A percentile compares a stretch with the other conserved stretches of the same genome.
Conservation (phyloP, 2,888 invertebrate species). For the Phengaris alcon region DNA sequence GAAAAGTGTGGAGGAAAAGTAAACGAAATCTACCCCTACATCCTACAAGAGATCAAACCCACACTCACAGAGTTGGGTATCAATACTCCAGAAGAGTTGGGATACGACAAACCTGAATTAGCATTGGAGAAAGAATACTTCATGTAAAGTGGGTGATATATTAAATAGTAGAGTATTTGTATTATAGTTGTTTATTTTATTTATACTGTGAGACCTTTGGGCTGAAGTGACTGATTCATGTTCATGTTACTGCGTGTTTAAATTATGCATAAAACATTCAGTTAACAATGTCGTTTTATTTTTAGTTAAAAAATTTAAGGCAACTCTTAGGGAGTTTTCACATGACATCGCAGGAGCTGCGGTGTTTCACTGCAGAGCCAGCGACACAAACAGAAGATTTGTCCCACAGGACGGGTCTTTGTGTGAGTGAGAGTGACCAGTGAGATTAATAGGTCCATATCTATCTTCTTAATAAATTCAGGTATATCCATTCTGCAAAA, state of each 20-base stretch:
- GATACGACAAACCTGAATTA: constrained; percentile 97
- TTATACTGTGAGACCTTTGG: constrained; percentile 55
- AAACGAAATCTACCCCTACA: constrained; percentile 90
- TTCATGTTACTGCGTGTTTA: constrained; percentile 31
- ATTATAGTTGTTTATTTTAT: constrained; percentile 69
- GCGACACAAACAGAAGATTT: too few relatives aligned
- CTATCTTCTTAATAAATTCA: too few relatives aligned
- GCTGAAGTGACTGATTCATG: constrained; percentile 37
- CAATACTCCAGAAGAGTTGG: constrained; percentile 95
- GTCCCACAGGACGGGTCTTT: too few relatives aligned
- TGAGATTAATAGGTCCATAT: too few relatives aligned
- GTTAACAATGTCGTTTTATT: constrained; percentile 54
- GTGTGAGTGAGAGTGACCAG: too few relatives aligned
- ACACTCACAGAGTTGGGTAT: constrained; percentile 96
- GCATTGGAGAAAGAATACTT: constrained; percentile 88
- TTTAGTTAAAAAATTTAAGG: constrained; percentile 28
- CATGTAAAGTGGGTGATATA: constrained; percentile 64
- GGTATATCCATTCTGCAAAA: too few relatives aligned
- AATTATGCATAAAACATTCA: constrained; percentile 62
- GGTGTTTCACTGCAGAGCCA: too few relatives aligned
- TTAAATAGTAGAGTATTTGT: constrained; percentile 69
- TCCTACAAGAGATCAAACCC: constrained; percentile 93
- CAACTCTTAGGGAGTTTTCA: too few relatives aligned
- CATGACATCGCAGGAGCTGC: too few relatives aligned
- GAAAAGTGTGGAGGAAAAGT: constrained; percentile 89